Conservation (phyloP, 2,113 vertebrate genomes). For the Tinamus guttatus region DNA sequence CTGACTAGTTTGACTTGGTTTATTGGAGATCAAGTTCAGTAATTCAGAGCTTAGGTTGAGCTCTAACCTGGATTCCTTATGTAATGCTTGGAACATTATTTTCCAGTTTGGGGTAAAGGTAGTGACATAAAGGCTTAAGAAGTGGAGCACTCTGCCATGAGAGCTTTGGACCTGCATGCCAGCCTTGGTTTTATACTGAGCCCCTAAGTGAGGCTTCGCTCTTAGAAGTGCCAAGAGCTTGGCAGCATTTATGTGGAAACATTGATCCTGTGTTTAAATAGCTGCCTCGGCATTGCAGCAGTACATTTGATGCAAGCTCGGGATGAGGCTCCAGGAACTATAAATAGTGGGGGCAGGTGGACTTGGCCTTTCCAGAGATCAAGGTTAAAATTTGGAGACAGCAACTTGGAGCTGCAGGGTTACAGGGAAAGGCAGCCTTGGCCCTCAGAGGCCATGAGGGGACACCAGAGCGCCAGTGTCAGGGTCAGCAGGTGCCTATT, state of each 20-base stretch:
- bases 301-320: not conserved
- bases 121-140: not conserved
- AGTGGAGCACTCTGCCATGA: not conserved
- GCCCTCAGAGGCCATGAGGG: not conserved
- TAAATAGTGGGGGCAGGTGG: not conserved
- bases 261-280: constrained; percentile 19
- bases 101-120: not conserved
- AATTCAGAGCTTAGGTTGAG: not conserved
- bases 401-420: not conserved
- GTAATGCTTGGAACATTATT: not conserved
- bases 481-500: not conserved
- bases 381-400: not conserved
- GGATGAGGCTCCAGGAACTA: not conserved
- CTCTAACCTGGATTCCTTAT: not conserved
- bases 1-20: not conserved
- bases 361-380: not conserved
- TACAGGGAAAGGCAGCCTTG: not conserved
- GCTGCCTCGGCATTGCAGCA: not conserved
- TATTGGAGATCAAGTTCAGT: rapidly evolving
- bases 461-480: not conserved
- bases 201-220: not conserved
- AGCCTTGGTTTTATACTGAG: not conserved
- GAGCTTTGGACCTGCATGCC: rapidly evolving
- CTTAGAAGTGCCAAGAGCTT: not conserved
- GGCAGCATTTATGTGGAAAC: not conserved